Conservation (phyloP, 2,797 vertebrate genomes). For the Mormyrus proboscirostris region DNA sequence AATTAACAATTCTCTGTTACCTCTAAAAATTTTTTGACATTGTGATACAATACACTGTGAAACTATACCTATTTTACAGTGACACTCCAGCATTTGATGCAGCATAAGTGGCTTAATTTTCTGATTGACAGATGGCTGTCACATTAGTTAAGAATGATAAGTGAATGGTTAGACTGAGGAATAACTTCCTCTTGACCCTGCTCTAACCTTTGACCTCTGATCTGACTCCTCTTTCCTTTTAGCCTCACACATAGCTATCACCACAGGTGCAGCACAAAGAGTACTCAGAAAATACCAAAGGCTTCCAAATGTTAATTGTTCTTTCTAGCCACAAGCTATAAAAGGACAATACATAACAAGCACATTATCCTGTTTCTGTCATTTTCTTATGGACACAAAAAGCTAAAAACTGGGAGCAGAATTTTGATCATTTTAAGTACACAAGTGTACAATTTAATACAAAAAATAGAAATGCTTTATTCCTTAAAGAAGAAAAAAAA, state of each 20-base stretch:
- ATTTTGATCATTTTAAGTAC: slow-evolving; percentile 23
- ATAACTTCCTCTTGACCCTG: slow-evolving; percentile 90
- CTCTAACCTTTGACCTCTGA: slow-evolving; percentile 72
- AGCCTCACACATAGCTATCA: slow-evolving; percentile 70
- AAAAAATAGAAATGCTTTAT: background rate
- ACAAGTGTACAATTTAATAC: slow-evolving; percentile 19
- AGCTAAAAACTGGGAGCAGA: slow-evolving; percentile 31
- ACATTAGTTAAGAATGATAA: slow-evolving; percentile 91
- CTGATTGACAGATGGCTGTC: slow-evolving; percentile 87
- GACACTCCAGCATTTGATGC: background rate
- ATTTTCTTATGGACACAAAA: slow-evolving; percentile 53
- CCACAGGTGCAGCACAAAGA: slow-evolving; percentile 79
- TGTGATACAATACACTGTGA: background rate
- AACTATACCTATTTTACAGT: background rate
- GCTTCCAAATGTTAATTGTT: slow-evolving; percentile 54
- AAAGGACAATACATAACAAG: slow-evolving; percentile 59
- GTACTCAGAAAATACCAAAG: slow-evolving; percentile 54
- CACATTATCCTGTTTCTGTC: slow-evolving; percentile 52
- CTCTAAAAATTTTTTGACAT: background rate
- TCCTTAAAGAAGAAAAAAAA: background rate
- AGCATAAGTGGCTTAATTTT: slow-evolving; percentile 48
- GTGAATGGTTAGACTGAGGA: slow-evolving; percentile 75
- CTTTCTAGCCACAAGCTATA: slow-evolving; percentile 60
- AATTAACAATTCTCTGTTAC: background rate
- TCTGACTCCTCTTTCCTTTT: slow-evolving; percentile 81